Evolutionary conservation across 2,113 vertebrate genomes (phyloP).

Genomic region (Dolichallabes microphthalmus): DNA sequence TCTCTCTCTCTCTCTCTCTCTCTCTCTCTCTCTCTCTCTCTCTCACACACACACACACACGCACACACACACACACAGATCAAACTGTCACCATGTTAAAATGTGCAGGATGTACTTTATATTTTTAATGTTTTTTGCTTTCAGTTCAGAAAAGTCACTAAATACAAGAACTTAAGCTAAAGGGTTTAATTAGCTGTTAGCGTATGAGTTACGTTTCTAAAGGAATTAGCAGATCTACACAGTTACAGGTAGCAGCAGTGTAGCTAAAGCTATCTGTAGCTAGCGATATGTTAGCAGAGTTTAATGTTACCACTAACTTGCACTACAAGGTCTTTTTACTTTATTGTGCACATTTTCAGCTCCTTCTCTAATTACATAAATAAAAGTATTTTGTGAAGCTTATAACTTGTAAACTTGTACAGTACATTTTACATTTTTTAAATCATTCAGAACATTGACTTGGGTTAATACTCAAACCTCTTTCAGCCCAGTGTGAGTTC

Average conservation of each 20-base stretch:
- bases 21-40: too few species aligned
- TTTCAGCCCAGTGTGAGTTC: constrained; percentile 83
- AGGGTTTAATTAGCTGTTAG: not conserved
- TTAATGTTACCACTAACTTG: not conserved
- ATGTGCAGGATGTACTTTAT: not conserved
- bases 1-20: too few species aligned
- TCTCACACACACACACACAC: too few species aligned
- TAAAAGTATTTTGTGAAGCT: not conserved
- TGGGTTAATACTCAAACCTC: constrained; percentile 50
- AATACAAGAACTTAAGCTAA: not conserved
- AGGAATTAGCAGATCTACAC: not conserved
- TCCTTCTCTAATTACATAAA: not conserved
- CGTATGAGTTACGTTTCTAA: not conserved
- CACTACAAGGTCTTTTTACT: too few species aligned
- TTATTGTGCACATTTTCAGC: too few species aligned
- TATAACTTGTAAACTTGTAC: not conserved
- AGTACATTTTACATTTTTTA: not conserved
- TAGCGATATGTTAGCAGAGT: not conserved
- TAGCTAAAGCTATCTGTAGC: not conserved
- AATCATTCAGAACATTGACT: constrained; percentile 43
- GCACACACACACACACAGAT: not conserved
- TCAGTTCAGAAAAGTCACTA: not conserved
- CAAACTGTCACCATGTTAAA: not conserved
- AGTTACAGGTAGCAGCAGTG: not conserved
- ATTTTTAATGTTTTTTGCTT: constrained; percentile 43